Conservation (phyloP, 2,888 invertebrate species). For the Drosophila picticornis region DNA sequence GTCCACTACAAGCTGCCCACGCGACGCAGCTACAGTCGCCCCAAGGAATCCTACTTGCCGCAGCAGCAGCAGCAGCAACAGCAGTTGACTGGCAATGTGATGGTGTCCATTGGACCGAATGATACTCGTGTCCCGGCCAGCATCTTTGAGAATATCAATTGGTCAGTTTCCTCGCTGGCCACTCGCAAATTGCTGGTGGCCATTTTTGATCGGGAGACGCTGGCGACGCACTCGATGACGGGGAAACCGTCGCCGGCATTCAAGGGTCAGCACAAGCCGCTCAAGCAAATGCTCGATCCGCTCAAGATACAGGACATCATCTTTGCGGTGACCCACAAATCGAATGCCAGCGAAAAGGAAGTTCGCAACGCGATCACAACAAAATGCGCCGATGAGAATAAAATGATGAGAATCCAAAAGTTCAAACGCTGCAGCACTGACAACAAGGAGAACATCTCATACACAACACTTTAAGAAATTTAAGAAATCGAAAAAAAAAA, state of each 20-base stretch:
- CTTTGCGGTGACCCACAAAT: conserved; percentile 86
- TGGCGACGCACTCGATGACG: conserved; percentile 88
- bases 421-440: conserved; percentile 66
- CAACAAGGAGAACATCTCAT: conserved; percentile 71
- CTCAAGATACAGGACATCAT: conserved; percentile 87
- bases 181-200: conserved; percentile 87
- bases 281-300: conserved; percentile 86
- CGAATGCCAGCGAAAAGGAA: conserved; percentile 87
- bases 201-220: conserved; percentile 86
- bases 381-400: conserved; percentile 89
- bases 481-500: conserved; percentile 14
- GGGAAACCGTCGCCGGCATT: conserved; percentile 87
- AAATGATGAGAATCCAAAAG: conserved; percentile 86
- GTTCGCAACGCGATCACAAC: conserved; percentile 88
- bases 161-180: conserved; percentile 86
- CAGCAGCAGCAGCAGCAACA: conserved; percentile 32
- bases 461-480: background rate
- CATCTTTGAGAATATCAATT: conserved; percentile 86
- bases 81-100: conserved; percentile 53
- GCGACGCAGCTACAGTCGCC: conserved; percentile 17
- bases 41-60: background rate
- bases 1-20: conserved; percentile 42
- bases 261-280: conserved; percentile 82
- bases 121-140: conserved; percentile 84
- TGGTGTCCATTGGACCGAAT: conserved; percentile 84